Conservation (phyloP, 2,797 vertebrate genomes). For the Peromyscus eremicus region DNA sequence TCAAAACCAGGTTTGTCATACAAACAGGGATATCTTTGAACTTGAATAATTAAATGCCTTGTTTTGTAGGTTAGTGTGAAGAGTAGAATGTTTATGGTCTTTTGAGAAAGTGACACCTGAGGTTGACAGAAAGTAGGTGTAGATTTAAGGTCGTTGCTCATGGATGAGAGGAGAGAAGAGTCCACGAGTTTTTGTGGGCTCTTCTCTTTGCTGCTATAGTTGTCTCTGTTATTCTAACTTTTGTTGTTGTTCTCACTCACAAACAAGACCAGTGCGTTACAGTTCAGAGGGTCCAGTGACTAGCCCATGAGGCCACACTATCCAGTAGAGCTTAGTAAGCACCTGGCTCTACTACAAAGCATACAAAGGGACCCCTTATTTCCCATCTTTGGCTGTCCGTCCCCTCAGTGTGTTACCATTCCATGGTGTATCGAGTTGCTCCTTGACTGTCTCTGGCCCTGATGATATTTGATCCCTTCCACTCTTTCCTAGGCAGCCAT, state of each 20-base stretch:
- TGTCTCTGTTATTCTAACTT: not conserved
- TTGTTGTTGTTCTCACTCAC: not conserved
- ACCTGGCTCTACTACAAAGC: not conserved
- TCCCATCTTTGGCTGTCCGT: not conserved
- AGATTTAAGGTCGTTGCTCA: not conserved
- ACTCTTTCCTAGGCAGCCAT: not conserved
- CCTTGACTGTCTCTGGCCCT: not conserved
- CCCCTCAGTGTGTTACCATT: not conserved
- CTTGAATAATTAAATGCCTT: not conserved
- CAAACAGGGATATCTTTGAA: not conserved
- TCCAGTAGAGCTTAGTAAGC: not conserved
- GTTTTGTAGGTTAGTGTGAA: not conserved
- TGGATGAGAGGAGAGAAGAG: not conserved
- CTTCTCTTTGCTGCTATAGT: not conserved
- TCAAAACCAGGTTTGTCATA: slow-evolving; percentile 53
- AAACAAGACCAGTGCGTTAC: not conserved
- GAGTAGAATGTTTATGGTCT: not conserved
- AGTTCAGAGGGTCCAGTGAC: not conserved
- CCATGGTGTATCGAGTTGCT: no score
- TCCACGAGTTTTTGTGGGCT: not conserved
- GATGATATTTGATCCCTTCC: not conserved
- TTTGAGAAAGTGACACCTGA: not conserved
- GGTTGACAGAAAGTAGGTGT: not conserved
- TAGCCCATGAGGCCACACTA: not conserved
- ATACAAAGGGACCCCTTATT: not conserved